Evolutionary conservation across 2,888 invertebrate species (phyloP).

Genomic region (Poecilobothrus nobilitatus): DNA sequence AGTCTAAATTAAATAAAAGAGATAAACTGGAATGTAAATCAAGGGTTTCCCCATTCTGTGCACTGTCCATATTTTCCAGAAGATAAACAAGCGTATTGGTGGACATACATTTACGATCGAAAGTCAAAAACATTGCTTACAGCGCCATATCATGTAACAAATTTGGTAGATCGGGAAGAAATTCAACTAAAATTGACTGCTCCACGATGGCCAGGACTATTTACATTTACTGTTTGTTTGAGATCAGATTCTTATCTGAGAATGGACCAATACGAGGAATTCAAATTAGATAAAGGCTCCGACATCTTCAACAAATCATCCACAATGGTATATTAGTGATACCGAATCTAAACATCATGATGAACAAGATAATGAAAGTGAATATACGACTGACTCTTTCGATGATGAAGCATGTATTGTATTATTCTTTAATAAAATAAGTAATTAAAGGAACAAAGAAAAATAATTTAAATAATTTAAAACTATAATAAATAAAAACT

Average conservation of each 20-base stretch:
- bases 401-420: constrained; percentile 49
- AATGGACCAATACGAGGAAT: constrained; percentile 89
- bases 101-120: constrained; percentile 96
- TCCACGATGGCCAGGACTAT: constrained; percentile 85
- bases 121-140: constrained; percentile 86
- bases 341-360: constrained; percentile 69
- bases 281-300: constrained; percentile 94
- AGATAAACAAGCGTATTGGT: constrained; percentile 98
- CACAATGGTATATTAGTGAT: constrained; percentile 96
- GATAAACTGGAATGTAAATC: constrained; percentile 90
- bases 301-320: constrained; percentile 81
- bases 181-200: constrained; percentile 95
- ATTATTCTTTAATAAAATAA: not conserved
- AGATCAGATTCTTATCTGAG: constrained; percentile 96
- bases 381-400: constrained; percentile 58
- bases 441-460: not conserved
- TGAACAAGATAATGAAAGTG: constrained; percentile 55
- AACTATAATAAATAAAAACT: not conserved
- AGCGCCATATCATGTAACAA: constrained; percentile 88
- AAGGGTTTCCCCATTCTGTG: constrained; percentile 88
- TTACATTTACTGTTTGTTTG: constrained; percentile 86
- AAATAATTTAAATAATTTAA: not conserved
- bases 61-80: constrained; percentile 94
- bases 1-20: constrained; percentile 75
- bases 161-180: constrained; percentile 80